Evolutionary conservation across 2,113 vertebrate genomes (phyloP).

Genomic region (Callipepla californica): DNA sequence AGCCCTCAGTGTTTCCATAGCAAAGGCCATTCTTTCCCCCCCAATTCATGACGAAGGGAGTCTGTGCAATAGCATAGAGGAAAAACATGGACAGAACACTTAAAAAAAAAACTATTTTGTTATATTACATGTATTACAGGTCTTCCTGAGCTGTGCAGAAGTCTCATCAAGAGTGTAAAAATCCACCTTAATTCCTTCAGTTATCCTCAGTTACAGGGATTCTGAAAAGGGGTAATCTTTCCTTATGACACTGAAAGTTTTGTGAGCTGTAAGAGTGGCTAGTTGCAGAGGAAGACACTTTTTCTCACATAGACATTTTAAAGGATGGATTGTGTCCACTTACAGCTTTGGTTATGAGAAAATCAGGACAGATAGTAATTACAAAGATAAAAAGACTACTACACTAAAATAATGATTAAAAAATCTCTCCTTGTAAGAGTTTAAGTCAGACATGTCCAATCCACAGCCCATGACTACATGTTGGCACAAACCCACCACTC

Average conservation of each 20-base stretch:
- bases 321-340: background rate
- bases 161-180: background rate
- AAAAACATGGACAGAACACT: background rate
- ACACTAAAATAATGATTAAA: background rate
- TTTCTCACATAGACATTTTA: background rate
- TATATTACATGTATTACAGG: background rate
- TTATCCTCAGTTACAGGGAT: background rate
- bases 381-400: background rate
- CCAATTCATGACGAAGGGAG: slow-evolving; percentile 17
- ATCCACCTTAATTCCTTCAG: background rate
- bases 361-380: background rate
- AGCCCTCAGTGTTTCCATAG: slow-evolving; percentile 64
- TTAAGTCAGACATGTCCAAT: too few species aligned
- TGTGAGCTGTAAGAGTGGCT: background rate
- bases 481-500: too few species aligned
- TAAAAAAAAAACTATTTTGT: background rate
- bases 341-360: background rate
- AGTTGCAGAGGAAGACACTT: background rate
- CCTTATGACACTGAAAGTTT: background rate
- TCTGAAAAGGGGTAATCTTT: background rate
- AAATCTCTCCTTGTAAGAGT: background rate
- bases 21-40: background rate
- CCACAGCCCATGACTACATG: too few species aligned
- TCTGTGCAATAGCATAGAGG: background rate
- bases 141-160: background rate